phyloP scores from a whole-genome alignment of 2,113 vertebrate genomes.

The Pelecanus crispus region DNA sequence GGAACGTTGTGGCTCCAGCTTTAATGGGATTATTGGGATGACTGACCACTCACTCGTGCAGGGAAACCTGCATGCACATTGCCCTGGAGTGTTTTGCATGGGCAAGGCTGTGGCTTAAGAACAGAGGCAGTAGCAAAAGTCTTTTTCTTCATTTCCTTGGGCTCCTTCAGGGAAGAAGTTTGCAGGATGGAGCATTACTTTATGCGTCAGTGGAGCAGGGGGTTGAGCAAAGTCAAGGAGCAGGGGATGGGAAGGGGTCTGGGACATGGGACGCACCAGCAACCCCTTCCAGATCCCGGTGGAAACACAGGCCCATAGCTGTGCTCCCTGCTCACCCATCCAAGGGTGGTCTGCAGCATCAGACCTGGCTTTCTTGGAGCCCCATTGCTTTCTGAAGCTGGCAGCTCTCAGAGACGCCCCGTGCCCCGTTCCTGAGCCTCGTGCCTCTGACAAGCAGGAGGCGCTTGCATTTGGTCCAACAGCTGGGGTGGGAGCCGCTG shows the following conservation, averaged over 20 bases:
- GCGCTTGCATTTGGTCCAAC: not conserved
- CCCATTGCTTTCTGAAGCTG: not conserved
- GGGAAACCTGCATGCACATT: fast-evolving
- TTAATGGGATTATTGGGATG: not conserved
- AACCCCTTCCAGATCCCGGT: not conserved
- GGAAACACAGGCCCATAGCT: fast-evolving
- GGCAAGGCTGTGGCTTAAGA: not conserved
- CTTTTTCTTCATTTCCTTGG: not conserved
- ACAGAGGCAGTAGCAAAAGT: not conserved
- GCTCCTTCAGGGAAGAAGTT: fast-evolving
- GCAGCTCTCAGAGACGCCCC: fast-evolving
- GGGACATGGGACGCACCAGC: fast-evolving
- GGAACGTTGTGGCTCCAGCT: not conserved
- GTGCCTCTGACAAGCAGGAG: not conserved
- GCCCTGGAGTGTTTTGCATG: not conserved
- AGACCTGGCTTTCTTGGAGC: not conserved
- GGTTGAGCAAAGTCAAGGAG: not conserved
- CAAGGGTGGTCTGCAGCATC: not conserved
- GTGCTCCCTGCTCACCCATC: not conserved
- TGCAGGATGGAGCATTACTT: not conserved
- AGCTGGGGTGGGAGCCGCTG: not conserved
- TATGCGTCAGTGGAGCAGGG: not conserved
- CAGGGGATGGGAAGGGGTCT: not conserved
- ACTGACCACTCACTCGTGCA: fast-evolving
- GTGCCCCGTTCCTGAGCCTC: not conserved